Evolutionary conservation across 2,888 invertebrate species (phyloP).

Genomic region (Patella depressa): DNA sequence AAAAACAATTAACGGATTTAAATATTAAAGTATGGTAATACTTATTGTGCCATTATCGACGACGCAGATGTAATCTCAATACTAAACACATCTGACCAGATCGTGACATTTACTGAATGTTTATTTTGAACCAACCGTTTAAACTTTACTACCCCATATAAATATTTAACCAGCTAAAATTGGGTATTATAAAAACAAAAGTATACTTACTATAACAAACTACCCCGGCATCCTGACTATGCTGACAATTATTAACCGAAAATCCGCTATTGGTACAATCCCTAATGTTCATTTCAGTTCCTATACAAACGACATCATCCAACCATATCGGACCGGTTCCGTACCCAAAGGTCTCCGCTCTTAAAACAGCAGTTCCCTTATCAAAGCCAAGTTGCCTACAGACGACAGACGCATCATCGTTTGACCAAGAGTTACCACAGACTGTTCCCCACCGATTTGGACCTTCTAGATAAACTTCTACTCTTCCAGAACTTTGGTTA

Average conservation of each 20-base stretch:
- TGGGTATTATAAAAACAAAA: too few species aligned
- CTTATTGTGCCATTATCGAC: too few species aligned
- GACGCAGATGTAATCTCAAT: too few species aligned
- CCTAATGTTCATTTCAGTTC: constrained; percentile 33
- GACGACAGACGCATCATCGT: constrained; percentile 57
- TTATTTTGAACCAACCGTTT: too few species aligned
- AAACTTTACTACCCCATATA: too few species aligned
- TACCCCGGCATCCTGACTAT: constrained; percentile 43
- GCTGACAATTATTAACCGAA: constrained; percentile 40
- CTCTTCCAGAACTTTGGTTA: constrained; percentile 74
- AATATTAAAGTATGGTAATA: too few species aligned
- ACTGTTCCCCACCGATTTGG: constrained; percentile 61
- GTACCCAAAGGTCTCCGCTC: constrained; percentile 19
- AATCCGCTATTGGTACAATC: constrained; percentile 36
- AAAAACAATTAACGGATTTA: too few species aligned
- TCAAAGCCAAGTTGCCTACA: constrained; percentile 55
- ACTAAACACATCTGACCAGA: too few species aligned
- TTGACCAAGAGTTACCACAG: constrained; percentile 61
- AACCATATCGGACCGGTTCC: constrained; percentile 46
- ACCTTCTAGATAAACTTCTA: constrained; percentile 75
- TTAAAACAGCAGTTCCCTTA: constrained; percentile 46
- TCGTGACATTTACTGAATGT: too few species aligned
- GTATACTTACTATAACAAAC: constrained; percentile 35
- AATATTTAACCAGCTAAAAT: too few species aligned
- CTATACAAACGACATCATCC: constrained; percentile 42